These are phyloP conservation scores for Hirtodrosophila cameraria DNA, from an alignment of 2,888 invertebrate species.

Conservation along the genomic window DNA sequence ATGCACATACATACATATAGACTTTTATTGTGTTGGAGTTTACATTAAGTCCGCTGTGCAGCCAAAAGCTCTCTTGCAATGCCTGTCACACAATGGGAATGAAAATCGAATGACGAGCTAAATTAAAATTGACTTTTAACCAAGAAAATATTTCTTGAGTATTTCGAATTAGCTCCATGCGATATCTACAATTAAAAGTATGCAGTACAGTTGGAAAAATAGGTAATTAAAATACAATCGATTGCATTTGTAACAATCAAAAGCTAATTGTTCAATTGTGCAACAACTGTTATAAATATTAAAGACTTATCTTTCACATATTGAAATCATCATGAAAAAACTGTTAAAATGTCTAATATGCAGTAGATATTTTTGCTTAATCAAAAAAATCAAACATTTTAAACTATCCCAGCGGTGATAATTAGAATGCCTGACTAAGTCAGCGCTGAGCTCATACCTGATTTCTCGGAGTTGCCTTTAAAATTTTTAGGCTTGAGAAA, in stretches of 20 bases:
- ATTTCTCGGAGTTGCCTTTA: too few relatives aligned
- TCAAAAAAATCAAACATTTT: too few relatives aligned
- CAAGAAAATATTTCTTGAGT: conserved; percentile 2
- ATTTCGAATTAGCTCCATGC: conserved; percentile 6
- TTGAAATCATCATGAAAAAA: neutral
- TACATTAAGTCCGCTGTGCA: conserved; percentile 29
- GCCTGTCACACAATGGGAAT: conserved; percentile 25
- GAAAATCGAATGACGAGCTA: conserved; percentile 28
- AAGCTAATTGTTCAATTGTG: neutral
- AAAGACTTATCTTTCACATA: too few relatives aligned
- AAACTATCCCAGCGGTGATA: too few relatives aligned
- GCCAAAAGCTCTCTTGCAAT: conserved; percentile 29
- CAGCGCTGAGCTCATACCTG: too few relatives aligned
- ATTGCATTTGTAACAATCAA: neutral
- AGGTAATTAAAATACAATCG: neutral
- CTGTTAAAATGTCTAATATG: too few relatives aligned
- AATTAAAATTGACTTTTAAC: conserved; percentile 62
- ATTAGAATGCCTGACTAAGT: too few relatives aligned
- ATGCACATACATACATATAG: neutral
- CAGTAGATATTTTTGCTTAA: too few relatives aligned
- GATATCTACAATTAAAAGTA: neutral
- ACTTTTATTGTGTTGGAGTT: conserved; percentile 22
- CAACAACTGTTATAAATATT: neutral
- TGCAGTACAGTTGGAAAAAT: neutral
- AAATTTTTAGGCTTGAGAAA: too few relatives aligned